Evolutionary conservation across 2,797 vertebrate genomes (phyloP).

Genomic region (Centroberyx gerrardi): DNA sequence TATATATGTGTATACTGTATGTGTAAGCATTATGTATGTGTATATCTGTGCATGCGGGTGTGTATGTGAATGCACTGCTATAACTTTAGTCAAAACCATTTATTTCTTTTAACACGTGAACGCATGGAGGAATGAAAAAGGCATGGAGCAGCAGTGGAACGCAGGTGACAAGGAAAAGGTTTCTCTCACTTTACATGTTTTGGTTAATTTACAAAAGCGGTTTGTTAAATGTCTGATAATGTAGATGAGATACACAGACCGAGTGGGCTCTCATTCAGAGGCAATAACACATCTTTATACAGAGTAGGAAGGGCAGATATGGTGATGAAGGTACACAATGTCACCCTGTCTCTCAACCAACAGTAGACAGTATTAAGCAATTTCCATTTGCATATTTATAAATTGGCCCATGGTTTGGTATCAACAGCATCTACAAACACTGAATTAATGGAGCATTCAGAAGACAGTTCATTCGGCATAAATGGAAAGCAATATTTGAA

Average conservation of each 20-base stretch:
- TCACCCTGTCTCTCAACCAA: conserved; percentile 68
- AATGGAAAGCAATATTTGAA: conserved; percentile 51
- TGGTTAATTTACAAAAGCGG: conserved; percentile 47
- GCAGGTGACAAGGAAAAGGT: conserved; percentile 48
- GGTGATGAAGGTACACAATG: conserved; percentile 59
- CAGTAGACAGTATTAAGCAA: conserved; percentile 50
- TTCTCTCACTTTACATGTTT: conserved; percentile 59
- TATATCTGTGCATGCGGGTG: not conserved
- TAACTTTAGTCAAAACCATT: conserved; percentile 20
- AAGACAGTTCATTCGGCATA: conserved; percentile 37
- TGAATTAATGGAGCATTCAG: conserved; percentile 61
- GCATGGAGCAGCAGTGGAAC: not conserved
- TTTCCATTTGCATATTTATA: conserved; percentile 74
- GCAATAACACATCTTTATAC: conserved; percentile 53
- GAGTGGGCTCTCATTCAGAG: not conserved
- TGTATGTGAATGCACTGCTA: not conserved
- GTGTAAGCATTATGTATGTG: not conserved
- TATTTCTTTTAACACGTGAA: conserved; percentile 21
- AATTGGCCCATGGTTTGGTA: conserved; percentile 55
- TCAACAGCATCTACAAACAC: conserved; percentile 69
- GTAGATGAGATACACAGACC: not conserved
- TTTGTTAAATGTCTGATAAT: conserved; percentile 41
- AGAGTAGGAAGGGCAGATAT: conserved; percentile 20
- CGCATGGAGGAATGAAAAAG: conserved; percentile 11
- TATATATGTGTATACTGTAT: conserved; percentile 2